phyloP scores from a whole-genome alignment of 2,113 vertebrate species.

The Passer domesticus region DNA sequence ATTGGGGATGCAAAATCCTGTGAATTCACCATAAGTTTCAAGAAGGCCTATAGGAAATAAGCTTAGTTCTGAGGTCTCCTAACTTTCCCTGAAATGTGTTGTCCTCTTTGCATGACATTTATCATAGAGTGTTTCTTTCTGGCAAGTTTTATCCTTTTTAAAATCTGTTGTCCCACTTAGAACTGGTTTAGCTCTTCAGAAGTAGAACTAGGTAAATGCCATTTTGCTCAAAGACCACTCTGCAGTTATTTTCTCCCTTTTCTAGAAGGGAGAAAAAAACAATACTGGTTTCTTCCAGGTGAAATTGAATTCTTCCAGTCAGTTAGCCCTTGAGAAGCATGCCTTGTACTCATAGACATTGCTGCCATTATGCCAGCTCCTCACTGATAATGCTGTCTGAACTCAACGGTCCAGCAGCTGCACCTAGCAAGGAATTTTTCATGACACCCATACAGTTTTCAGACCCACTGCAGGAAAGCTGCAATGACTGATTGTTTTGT shows the following conservation, averaged over 20 bases:
- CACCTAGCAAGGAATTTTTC: fast-evolving
- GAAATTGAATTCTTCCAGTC: not conserved
- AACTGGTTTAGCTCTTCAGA: not conserved
- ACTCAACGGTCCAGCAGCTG: fast-evolving
- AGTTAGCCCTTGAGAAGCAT: not conserved
- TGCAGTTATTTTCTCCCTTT: not conserved
- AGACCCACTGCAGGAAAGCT: not conserved
- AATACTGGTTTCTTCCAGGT: not conserved
- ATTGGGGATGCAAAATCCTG: not conserved
- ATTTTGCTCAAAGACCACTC: not conserved
- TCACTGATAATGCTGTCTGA: fast-evolving
- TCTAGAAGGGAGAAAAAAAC: not conserved
- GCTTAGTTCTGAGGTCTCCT: not conserved
- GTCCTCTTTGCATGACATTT: not conserved
- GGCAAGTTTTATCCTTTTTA: not conserved
- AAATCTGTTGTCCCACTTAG: not conserved
- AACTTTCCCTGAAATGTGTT: not conserved
- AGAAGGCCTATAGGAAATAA: fast-evolving
- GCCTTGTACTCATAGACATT: not conserved
- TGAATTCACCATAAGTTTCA: fast-evolving
- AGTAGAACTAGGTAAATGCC: not conserved
- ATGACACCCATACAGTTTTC: not conserved
- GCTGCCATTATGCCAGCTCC: not conserved
- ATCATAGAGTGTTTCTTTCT: not conserved
- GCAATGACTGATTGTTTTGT: not conserved